Base-by-base conservation (phyloP, 1,140 invertebrate genomes). In the Schlechtendalia chinensis region DNA sequence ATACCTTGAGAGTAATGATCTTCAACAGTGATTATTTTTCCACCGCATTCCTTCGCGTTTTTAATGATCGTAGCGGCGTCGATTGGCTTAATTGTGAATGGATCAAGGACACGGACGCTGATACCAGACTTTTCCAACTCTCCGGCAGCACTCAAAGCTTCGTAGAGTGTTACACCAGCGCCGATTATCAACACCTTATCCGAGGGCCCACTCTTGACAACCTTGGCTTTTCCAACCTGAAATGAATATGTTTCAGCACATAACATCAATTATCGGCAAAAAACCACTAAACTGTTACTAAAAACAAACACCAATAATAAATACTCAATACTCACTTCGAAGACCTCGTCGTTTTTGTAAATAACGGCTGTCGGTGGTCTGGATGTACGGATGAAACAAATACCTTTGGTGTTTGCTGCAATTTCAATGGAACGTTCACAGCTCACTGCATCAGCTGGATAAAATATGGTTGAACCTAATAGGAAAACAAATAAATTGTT, bases 341-440 rank as follows among this genome's bases (percentile, higher is more conserved):
- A 97, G 4, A 86, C 83, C 83, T 97, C 93, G 82, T 97, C 90
- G 85, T 96, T 96, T 53, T 90, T 88, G 86, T 99, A 99, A 29
- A 99, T 86, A 47, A 98, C 90, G 45, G 91, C 85, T 1, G 95
- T 96, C 82, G 93, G 93, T 63, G 98, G 97, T 29, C 98, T 89
- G 50, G 96, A 98, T 54, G 96, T 98, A 82, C 98, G 90, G 83
- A 98, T 96, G 87, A 97, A 99, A 84, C 95, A 97, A 83, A 99
- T 92, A 47, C 98, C 98, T 83, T 93, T 91, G 2, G 93, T 97
- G 85, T 98, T 98, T 81, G 97, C 97, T 22, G 97, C 96, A 74
- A 99, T 85, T 88, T 99, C 97, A 45, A 96, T 92, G 1, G 97
- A 94, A 69, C 96, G 89, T 87, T 99, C 98, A 32, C 91, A 90